phyloP scores from a whole-genome alignment of 1,140 invertebrate genomes.

The Acromyrmex echinatior region DNA sequence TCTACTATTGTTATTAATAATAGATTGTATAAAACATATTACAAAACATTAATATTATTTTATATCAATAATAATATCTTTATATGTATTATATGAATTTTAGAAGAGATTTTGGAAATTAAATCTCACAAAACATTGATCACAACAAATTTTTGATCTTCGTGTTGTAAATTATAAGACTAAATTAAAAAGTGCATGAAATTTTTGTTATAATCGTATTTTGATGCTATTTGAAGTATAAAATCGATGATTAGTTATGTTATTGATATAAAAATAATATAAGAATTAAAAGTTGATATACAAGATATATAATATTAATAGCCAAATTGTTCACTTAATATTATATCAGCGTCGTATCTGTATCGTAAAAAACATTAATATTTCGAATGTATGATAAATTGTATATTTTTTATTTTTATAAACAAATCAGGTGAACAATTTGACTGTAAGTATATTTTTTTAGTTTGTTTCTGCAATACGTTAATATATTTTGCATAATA shows the following conservation, averaged over 20 bases:
- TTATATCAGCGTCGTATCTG: neutral
- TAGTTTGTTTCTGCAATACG: slow-evolving; percentile 7
- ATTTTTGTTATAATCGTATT: slow-evolving; percentile 42
- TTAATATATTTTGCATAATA: slow-evolving; percentile 22
- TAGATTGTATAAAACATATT: neutral
- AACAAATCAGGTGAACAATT: slow-evolving; percentile 50
- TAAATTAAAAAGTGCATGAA: slow-evolving; percentile 57
- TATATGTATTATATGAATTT: neutral
- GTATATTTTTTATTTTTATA: slow-evolving; percentile 23
- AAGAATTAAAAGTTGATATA: slow-evolving; percentile 36
- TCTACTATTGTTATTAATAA: neutral
- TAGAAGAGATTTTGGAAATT: neutral
- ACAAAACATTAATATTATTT: neutral
- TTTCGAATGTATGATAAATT: slow-evolving; percentile 16
- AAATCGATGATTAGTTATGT: slow-evolving; percentile 19
- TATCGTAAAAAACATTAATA: slow-evolving; percentile 15
- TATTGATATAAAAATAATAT: slow-evolving; percentile 40
- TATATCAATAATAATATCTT: slow-evolving; percentile 18
- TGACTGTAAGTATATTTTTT: slow-evolving; percentile 62
- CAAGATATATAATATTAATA: slow-evolving; percentile 18
- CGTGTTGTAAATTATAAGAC: slow-evolving; percentile 52
- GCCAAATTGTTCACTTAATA: slow-evolving; percentile 44
- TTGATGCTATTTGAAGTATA: slow-evolving; percentile 12
- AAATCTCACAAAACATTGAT: slow-evolving; percentile 9
- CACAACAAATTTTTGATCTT: slow-evolving; percentile 23